phyloP scores from a whole-genome alignment of 2,888 invertebrate genomes.

The Quadroppia sp. region DNA sequence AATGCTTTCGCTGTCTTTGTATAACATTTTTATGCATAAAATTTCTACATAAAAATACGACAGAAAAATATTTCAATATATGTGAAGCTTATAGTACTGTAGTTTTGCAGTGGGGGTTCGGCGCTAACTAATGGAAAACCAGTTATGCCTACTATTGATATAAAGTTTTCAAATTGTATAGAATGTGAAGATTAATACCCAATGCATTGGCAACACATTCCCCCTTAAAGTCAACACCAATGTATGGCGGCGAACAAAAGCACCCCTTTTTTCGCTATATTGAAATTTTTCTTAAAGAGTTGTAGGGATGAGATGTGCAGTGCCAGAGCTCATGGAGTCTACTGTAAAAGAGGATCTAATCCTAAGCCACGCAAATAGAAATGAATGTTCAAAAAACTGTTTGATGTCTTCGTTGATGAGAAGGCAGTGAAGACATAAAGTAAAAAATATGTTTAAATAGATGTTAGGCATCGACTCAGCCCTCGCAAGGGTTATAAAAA shows the following conservation, averaged over 20 bases:
- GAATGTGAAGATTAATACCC: conserved; percentile 11
- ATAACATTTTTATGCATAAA: conserved; percentile 22
- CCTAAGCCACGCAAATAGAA: conserved; percentile 19
- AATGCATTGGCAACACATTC: not conserved
- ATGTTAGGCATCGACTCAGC: not conserved
- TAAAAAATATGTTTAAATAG: not conserved
- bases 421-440: not conserved
- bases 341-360: not conserved
- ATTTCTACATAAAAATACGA: not conserved
- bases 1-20: conserved; percentile 11
- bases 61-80: not conserved
- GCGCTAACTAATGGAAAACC: conserved; percentile 4
- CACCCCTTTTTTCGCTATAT: not conserved
- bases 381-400: not conserved
- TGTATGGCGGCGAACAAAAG: not conserved
- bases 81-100: not conserved
- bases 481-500: not conserved
- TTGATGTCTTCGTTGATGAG: not conserved
- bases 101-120: conserved; percentile 2
- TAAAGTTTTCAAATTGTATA: not conserved
- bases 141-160: conserved; percentile 13
- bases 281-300: conserved; percentile 12
- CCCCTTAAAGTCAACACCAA: not conserved
- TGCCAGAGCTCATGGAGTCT: not conserved
- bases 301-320: not conserved